Conservation (phyloP, 2,113 vertebrate species). For the Grammomys dolichurus region DNA sequence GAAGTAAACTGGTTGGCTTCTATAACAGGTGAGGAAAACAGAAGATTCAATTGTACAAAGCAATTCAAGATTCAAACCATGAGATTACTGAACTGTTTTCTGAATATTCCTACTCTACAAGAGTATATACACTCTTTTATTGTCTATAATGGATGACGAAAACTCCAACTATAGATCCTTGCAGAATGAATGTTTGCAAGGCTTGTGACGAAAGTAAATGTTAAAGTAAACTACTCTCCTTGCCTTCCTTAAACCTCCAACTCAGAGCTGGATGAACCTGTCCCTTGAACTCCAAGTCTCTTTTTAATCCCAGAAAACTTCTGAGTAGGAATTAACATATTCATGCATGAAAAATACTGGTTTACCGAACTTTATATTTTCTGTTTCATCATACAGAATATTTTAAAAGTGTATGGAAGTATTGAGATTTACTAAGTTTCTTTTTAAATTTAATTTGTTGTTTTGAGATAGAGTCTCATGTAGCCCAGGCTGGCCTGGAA, state of each 20-base stretch:
- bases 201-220: background rate
- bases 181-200: background rate
- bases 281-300: background rate
- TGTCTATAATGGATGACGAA: background rate
- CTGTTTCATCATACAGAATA: conserved; percentile 51
- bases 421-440: conserved; percentile 51
- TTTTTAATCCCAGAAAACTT: background rate
- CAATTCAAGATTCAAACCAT: background rate
- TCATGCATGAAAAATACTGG: background rate
- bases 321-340: background rate
- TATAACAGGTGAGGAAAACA: background rate
- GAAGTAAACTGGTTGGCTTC: background rate
- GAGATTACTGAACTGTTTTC: background rate
- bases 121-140: background rate
- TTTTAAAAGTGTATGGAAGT: conserved; percentile 14
- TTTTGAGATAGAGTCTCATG: background rate
- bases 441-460: background rate
- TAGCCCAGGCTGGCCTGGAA: background rate
- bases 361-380: conserved; percentile 18
- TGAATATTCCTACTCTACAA: background rate
- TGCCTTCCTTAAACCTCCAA: background rate
- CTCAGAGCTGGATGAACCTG: background rate
- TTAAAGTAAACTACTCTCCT: background rate
- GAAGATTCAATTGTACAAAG: background rate
- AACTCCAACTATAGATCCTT: background rate